These are phyloP conservation scores for Agrotis ipsilon DNA, from an alignment of 2,888 invertebrate genomes.

Conservation along the genomic window DNA sequence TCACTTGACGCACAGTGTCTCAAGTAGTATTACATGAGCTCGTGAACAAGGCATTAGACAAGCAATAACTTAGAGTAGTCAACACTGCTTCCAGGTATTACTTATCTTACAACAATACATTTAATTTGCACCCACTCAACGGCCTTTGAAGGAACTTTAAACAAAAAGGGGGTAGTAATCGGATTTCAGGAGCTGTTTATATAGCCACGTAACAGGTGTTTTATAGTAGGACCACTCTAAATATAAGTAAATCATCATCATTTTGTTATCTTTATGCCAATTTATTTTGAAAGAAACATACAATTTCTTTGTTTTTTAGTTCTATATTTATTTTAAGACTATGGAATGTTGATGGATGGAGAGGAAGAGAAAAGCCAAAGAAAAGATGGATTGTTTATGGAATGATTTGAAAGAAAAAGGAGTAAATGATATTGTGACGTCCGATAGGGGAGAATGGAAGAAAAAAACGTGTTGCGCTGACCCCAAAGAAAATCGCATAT, in stretches of 20 bases:
- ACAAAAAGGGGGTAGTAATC: conserved; percentile 47
- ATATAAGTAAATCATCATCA: neutral
- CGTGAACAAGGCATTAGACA: neutral
- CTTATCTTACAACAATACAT: conserved; percentile 40
- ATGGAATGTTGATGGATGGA: too few relatives aligned
- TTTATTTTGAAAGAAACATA: too few relatives aligned
- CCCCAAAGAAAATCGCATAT: too few relatives aligned
- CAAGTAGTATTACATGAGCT: neutral
- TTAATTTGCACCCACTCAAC: conserved; percentile 47
- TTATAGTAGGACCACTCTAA: neutral
- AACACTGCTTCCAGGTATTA: conserved; percentile 8
- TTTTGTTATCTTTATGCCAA: too few relatives aligned
- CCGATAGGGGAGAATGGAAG: too few relatives aligned
- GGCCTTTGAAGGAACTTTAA: conserved; percentile 22
- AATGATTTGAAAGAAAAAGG: too few relatives aligned
- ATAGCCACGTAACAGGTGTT: neutral
- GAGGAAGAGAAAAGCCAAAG: too few relatives aligned
- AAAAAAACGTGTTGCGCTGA: too few relatives aligned
- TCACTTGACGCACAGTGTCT: neutral
- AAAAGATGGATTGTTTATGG: too few relatives aligned
- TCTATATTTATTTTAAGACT: too few relatives aligned
- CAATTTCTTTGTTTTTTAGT: too few relatives aligned
- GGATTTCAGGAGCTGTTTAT: conserved; percentile 54
- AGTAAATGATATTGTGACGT: too few relatives aligned
- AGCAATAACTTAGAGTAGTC: neutral